A percentile compares a stretch with the other conserved stretches of the same genome.
phyloP scores from a whole-genome alignment of 2,888 invertebrate species.

The Sclerodermus sp. region DNA sequence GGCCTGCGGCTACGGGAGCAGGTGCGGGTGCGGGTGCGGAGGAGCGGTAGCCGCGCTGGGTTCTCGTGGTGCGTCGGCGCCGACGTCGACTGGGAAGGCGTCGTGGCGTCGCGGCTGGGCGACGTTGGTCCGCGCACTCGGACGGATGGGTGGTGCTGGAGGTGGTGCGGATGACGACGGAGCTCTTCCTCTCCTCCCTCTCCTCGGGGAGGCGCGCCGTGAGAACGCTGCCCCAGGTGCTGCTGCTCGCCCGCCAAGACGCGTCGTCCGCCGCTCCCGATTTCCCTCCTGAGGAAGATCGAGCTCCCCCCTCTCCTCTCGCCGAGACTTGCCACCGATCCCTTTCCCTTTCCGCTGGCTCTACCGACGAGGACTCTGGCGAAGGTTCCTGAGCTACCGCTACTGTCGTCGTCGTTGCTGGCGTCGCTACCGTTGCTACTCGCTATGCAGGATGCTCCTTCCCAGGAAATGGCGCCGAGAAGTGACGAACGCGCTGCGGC shows the following conservation, averaged over 20 bases:
- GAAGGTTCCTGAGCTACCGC: not conserved
- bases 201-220: slow-evolving; percentile 24
- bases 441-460: slow-evolving; percentile 34
- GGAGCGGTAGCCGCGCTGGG: slow-evolving; percentile 19
- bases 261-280: not conserved
- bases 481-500: slow-evolving; percentile 60
- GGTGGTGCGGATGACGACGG: slow-evolving; percentile 25
- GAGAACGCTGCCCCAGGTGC: slow-evolving; percentile 13
- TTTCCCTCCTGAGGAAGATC: no score
- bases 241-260: not conserved
- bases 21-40: not conserved
- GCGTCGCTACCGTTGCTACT: slow-evolving; percentile 31
- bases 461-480: slow-evolving; percentile 42
- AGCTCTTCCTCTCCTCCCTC: slow-evolving; percentile 24
- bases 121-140: slow-evolving; percentile 39
- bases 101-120: not conserved
- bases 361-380: no score
- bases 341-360: no score
- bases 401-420: slow-evolving; percentile 13
- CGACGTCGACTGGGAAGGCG: slow-evolving; percentile 10
- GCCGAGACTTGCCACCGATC: no score
- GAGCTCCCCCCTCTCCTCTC: no score
- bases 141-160: slow-evolving; percentile 44
- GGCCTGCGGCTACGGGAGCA: no score
- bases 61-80: not conserved